Percentiles rank a stretch among this genome's conserved stretches.
phyloP scores from a whole-genome alignment of 1,140 invertebrate species.

The Drosophila lacteicornis region DNA sequence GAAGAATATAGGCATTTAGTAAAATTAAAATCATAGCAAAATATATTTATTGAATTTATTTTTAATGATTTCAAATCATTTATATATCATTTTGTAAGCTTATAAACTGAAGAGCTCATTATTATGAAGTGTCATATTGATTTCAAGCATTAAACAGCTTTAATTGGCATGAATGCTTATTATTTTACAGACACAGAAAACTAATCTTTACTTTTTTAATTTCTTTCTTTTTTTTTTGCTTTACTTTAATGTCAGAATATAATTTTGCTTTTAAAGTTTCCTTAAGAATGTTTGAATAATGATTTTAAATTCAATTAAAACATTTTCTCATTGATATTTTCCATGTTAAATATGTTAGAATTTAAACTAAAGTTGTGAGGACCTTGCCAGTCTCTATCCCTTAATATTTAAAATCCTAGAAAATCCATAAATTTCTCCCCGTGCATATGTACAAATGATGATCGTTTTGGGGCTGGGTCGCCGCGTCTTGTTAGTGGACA shows the following conservation, averaged over 20 bases:
- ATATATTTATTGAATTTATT: background rate
- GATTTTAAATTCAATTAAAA: background rate
- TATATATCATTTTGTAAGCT: background rate
- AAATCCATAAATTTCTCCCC: conserved; percentile 10
- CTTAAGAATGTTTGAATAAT: background rate
- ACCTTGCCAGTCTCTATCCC: no score
- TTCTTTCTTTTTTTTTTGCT: no score
- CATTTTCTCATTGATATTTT: background rate
- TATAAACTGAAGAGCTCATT: background rate
- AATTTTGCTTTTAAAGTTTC: background rate
- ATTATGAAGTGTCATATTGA: background rate
- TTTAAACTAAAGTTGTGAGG: no score
- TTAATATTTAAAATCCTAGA: background rate
- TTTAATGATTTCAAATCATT: background rate
- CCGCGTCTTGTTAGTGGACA: conserved; percentile 42
- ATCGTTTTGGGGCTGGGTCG: conserved; percentile 52
- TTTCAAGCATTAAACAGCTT: background rate
- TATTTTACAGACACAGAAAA: background rate
- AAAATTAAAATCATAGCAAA: no score
- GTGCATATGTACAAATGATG: conserved; percentile 34
- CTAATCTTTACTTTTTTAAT: background rate
- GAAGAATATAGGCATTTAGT: no score
- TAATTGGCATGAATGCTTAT: background rate
- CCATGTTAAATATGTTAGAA: fast-evolving
- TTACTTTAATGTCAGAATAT: background rate